A percentile compares a stretch with the other conserved stretches of the same genome.
phyloP scores from a whole-genome alignment of 1,140 invertebrate species.

The Danaus melanippus region DNA sequence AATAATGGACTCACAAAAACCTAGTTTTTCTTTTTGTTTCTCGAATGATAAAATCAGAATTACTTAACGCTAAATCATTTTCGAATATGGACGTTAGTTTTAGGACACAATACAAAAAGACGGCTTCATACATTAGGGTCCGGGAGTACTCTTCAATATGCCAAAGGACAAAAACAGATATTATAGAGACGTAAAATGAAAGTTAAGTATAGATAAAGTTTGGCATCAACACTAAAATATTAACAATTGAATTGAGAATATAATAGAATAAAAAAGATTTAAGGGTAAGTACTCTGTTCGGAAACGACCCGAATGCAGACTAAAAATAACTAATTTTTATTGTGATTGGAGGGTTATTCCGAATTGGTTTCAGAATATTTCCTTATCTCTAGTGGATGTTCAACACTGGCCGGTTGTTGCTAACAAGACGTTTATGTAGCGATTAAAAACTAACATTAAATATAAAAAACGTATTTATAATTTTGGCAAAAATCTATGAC shows the following conservation, averaged over 20 bases:
- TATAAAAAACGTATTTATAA: slow-evolving; percentile 41
- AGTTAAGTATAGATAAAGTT: no score
- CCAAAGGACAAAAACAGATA: no score
- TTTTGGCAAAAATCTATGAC: slow-evolving; percentile 49
- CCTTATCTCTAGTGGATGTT: slow-evolving; percentile 67
- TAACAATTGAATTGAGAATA: no score
- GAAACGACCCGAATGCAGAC: slow-evolving; percentile 37
- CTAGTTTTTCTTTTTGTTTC: slow-evolving; percentile 18
- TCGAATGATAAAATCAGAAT: slow-evolving; percentile 51
- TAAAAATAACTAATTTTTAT: slow-evolving; percentile 61
- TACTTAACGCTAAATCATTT: slow-evolving; percentile 69
- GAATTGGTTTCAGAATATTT: slow-evolving; percentile 56
- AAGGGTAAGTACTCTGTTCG: not conserved
- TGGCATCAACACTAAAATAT: no score
- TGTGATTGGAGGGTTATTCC: slow-evolving; percentile 60
- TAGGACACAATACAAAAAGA: slow-evolving; percentile 65
- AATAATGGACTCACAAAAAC: slow-evolving; percentile 19
- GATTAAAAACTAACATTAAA: slow-evolving; percentile 52
- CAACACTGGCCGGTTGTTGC: slow-evolving; percentile 64
- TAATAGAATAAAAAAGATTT: slow-evolving; percentile 2
- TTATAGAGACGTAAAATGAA: no score
- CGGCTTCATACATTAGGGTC: slow-evolving; percentile 48
- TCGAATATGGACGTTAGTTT: slow-evolving; percentile 69
- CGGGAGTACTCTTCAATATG: not conserved
- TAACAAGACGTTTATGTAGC: slow-evolving; percentile 50